Conservation (phyloP, 2,113 vertebrate species). For the Phyllopteryx taeniolatus region DNA sequence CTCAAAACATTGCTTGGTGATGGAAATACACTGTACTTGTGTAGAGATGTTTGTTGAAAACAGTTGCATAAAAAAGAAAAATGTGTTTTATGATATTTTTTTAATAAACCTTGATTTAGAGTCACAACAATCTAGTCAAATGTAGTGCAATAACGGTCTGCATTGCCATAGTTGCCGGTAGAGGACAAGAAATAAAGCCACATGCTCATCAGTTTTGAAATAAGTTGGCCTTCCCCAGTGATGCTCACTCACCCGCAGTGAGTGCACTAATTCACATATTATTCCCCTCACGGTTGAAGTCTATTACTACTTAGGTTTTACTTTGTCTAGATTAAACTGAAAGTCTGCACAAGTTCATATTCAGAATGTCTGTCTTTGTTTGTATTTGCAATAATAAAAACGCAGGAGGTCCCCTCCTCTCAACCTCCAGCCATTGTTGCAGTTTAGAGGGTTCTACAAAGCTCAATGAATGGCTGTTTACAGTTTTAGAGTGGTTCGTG, state of each 20-base stretch:
- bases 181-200: not conserved
- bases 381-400: not conserved
- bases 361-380: constrained; percentile 7
- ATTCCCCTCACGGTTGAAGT: not conserved
- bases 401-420: not conserved
- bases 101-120: not conserved
- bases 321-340: not conserved
- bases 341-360: not conserved
- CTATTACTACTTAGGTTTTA: not conserved
- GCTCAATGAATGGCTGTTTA: constrained; percentile 2
- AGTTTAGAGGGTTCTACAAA: not conserved
- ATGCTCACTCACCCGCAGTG: not conserved
- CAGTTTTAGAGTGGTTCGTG: not conserved
- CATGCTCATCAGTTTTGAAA: not conserved
- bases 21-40: not conserved
- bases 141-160: not conserved
- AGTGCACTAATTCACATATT: not conserved
- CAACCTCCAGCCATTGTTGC: constrained; percentile 3
- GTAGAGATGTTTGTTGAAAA: not conserved
- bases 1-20: no score
- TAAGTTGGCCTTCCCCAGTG: not conserved
- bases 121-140: not conserved
- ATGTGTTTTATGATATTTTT: not conserved
- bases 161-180: no score
- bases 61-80: not conserved